Conservation (phyloP, 1,140 invertebrate species). For the Drosophila bifasciata region DNA sequence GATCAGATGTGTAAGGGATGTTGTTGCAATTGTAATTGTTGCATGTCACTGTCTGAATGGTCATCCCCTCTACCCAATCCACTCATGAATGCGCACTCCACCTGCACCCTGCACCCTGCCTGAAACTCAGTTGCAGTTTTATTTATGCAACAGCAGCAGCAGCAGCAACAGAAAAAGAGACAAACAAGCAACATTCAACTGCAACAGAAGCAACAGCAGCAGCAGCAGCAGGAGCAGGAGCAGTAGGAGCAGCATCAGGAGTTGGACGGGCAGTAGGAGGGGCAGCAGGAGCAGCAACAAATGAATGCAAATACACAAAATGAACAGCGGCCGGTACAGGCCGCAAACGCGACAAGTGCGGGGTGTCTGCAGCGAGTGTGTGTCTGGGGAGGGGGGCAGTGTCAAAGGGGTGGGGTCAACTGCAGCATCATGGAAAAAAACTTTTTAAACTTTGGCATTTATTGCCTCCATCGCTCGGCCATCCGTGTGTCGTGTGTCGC, state of each 20-base stretch:
- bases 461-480: conserved; percentile 44
- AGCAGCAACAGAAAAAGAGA: conserved; percentile 19
- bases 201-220: conserved; percentile 33
- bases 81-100: neutral
- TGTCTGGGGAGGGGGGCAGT: neutral
- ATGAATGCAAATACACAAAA: conserved; percentile 9
- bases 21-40: conserved; percentile 52
- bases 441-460: conserved; percentile 70
- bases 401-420: conserved; percentile 6
- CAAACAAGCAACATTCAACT: conserved; percentile 47
- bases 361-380: neutral
- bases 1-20: conserved; percentile 17
- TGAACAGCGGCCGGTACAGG: conserved; percentile 13
- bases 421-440: conserved; percentile 33
- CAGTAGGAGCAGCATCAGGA: conserved; percentile 2
- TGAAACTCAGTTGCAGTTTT: conserved; percentile 52
- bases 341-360: conserved; percentile 59
- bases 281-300: conserved; percentile 1
- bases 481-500: conserved; percentile 30
- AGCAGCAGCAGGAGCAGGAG: conserved; percentile 6
- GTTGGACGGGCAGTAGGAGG: conserved; percentile 19
- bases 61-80: conserved; percentile 1
- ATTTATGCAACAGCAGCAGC: conserved; percentile 52
- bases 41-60: conserved; percentile 39
- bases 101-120: too few species aligned